phyloP scores from a whole-genome alignment of 1,140 invertebrate species.

The Drosophila mojavensis region DNA sequence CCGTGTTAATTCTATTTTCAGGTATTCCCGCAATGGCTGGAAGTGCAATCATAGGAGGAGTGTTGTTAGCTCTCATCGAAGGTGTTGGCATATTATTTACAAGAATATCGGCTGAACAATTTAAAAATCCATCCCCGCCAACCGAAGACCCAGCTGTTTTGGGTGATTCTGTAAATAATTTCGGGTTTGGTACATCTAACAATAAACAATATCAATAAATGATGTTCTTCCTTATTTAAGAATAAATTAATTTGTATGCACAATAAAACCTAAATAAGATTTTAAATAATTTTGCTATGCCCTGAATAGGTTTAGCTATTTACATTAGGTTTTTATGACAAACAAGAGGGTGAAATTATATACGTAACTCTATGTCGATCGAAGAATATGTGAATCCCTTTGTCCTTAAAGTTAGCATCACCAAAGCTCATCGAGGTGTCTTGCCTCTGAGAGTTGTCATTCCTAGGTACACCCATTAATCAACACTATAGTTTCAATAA shows the following conservation, averaged over 20 bases:
- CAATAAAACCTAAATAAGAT: constrained; percentile 10
- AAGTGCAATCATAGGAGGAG: constrained; percentile 97
- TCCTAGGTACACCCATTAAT: too few species aligned
- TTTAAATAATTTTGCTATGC: neutral
- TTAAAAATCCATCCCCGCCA: constrained; percentile 90
- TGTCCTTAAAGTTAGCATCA: too few species aligned
- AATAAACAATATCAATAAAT: constrained; percentile 59
- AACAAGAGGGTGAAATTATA: too few species aligned
- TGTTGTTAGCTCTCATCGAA: constrained; percentile 97
- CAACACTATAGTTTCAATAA: neutral
- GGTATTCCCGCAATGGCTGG: constrained; percentile 95
- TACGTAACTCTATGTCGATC: too few species aligned
- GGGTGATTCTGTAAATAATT: constrained; percentile 83
- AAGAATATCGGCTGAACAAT: constrained; percentile 94
- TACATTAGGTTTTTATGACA: too few species aligned
- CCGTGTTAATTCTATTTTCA: constrained; percentile 37
- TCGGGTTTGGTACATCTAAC: constrained; percentile 44
- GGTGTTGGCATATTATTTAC: constrained; percentile 97
- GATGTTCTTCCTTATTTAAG: constrained; percentile 21
- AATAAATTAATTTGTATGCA: constrained; percentile 36
- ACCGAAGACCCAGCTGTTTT: constrained; percentile 89
- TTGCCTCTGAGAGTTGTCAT: too few species aligned
- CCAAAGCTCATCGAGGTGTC: too few species aligned
- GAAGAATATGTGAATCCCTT: too few species aligned
- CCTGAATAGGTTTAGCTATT: too few species aligned